Percentiles rank a stretch among this genome's conserved stretches.
Conservation (phyloP, 2,797 vertebrate species). For the Staurois parvus region DNA sequence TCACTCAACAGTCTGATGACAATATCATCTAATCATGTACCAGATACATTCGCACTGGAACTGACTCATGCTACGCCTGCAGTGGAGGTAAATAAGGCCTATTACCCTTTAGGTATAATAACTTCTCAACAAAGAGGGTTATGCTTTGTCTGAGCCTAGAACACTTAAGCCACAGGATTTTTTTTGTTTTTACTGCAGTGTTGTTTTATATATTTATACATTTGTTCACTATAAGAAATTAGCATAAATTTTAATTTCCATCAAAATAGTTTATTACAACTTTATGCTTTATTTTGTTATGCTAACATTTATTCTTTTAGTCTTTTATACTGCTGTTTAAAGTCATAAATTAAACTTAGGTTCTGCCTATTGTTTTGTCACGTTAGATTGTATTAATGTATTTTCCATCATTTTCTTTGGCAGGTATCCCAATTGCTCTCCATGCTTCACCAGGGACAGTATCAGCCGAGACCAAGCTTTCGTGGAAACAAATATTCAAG, state of each 20-base stretch:
- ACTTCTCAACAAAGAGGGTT: background rate
- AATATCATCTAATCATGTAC: slow-evolving; percentile 94
- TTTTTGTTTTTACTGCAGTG: background rate
- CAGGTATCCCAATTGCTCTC: slow-evolving; percentile 99
- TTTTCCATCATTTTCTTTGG: slow-evolving; percentile 76
- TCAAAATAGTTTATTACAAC: background rate
- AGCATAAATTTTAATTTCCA: too few species aligned
- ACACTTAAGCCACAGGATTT: background rate
- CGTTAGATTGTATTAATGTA: slow-evolving; percentile 16
- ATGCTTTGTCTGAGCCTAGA: background rate
- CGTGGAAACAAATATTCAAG: slow-evolving; percentile 98
- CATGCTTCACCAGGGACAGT: slow-evolving; percentile 98
- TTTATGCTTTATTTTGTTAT: background rate
- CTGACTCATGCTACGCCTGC: slow-evolving; percentile 93
- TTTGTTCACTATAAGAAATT: too few species aligned
- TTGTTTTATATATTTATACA: too few species aligned
- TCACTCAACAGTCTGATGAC: slow-evolving; percentile 97
- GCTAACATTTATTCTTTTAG: background rate
- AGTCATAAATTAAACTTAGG: background rate
- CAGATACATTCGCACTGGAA: slow-evolving; percentile 92
- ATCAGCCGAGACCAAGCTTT: slow-evolving; percentile 98
- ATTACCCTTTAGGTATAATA: background rate
- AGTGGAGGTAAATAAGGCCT: slow-evolving; percentile 88
- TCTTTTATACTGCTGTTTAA: background rate
- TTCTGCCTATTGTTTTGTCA: slow-evolving; percentile 15